These are phyloP conservation scores for Plecotus auritus DNA, from an alignment of 2,113 vertebrate genomes.

Conservation along the genomic window DNA sequence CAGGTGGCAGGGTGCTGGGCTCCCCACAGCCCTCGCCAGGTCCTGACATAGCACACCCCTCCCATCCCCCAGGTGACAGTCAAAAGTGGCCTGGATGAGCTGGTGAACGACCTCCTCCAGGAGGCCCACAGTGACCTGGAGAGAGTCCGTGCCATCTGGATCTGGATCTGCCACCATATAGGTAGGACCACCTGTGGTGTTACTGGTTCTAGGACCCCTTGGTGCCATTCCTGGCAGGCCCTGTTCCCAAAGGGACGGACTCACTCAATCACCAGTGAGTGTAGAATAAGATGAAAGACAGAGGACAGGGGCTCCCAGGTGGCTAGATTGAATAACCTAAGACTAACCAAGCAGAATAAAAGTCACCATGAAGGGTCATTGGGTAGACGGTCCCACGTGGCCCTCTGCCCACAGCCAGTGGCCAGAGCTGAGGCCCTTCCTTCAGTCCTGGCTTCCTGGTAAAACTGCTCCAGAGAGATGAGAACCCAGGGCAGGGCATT, in stretches of 20 bases:
- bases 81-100: constrained; percentile 78
- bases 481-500: background rate
- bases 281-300: background rate
- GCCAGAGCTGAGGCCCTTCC: background rate
- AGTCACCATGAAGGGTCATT: background rate
- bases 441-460: background rate
- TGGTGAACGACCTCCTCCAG: constrained; percentile 81
- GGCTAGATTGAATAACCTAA: background rate
- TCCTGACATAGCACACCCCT: background rate
- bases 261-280: background rate
- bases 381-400: no score
- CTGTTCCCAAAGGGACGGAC: no score
- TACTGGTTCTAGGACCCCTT: background rate
- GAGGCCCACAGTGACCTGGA: constrained; percentile 83
- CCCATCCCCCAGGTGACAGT: constrained; percentile 71
- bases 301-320: background rate
- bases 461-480: background rate
- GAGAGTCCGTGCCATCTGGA: constrained; percentile 86
- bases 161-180: constrained; percentile 89
- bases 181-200: constrained; percentile 72
- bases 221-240: background rate
- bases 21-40: background rate
- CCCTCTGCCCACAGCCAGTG: background rate
- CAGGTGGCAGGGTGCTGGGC: background rate
- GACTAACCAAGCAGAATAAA: background rate